Conservation (phyloP, 1,140 invertebrate genomes). For the Cydia amplana region DNA sequence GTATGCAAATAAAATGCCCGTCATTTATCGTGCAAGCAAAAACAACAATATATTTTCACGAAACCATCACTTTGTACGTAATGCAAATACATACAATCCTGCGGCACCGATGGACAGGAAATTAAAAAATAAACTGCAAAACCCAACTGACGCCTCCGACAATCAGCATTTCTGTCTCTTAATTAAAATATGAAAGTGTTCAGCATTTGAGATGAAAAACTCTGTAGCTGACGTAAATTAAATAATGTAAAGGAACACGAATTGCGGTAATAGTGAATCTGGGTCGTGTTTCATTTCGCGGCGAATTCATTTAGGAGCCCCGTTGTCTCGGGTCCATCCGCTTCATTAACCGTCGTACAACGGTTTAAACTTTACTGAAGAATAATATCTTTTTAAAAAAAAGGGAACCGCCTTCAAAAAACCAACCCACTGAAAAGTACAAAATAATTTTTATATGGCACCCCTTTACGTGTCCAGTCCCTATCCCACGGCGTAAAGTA, state of each 20-base stretch:
- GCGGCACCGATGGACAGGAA: neutral
- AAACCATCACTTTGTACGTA: neutral
- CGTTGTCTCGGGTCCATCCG: slow-evolving; percentile 44
- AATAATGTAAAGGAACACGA: slow-evolving; percentile 39
- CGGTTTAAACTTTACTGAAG: slow-evolving; percentile 33
- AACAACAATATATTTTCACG: neutral
- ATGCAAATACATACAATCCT: neutral
- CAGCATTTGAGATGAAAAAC: slow-evolving; percentile 4
- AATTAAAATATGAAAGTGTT: slow-evolving; percentile 12
- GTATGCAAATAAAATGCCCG: neutral
- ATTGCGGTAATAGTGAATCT: slow-evolving; percentile 44
- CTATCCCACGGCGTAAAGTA: too few species aligned
- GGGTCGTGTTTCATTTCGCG: slow-evolving; percentile 50
- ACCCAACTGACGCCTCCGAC: neutral
- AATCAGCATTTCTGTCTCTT: slow-evolving; percentile 21
- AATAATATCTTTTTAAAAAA: too few species aligned
- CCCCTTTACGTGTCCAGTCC: too few species aligned
- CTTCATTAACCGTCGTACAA: slow-evolving; percentile 43
- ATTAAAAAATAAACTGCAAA: slow-evolving; percentile 3
- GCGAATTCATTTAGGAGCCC: slow-evolving; percentile 48
- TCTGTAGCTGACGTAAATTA: slow-evolving; percentile 42
- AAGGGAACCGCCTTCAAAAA: too few species aligned
- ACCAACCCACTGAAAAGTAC: too few species aligned
- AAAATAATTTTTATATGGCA: too few species aligned
- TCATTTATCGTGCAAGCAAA: neutral